A percentile compares a stretch with the other conserved stretches of the same genome.
Conservation (phyloP, 2,888 invertebrate species). For the Phania funesta region DNA sequence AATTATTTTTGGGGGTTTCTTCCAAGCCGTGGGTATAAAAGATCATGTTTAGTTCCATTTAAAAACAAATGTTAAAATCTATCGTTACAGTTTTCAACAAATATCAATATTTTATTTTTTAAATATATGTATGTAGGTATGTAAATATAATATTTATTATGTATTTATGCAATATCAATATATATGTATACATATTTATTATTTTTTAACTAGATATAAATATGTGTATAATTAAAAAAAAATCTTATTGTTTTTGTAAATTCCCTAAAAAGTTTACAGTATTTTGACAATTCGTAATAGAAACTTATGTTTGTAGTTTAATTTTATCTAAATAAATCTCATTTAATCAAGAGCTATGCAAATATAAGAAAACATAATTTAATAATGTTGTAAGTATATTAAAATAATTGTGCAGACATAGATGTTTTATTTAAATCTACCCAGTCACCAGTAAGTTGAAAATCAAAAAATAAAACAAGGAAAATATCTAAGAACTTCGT, state of each 20-base stretch:
- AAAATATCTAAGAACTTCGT: slow-evolving; percentile 28
- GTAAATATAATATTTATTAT: slow-evolving; percentile 7
- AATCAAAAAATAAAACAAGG: not conserved
- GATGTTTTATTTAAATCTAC: slow-evolving; percentile 17
- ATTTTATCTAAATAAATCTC: not conserved
- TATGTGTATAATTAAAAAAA: slow-evolving; percentile 21
- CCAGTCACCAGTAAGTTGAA: slow-evolving; percentile 31
- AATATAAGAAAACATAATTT: not conserved
- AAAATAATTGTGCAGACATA: slow-evolving; percentile 3
- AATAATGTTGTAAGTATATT: not conserved
- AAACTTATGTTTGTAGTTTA: slow-evolving; percentile 24
- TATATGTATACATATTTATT: not conserved
- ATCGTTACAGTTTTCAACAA: not conserved
- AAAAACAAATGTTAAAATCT: not conserved
- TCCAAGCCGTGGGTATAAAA: too few relatives aligned
- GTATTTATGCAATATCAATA: not conserved
- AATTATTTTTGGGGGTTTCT: too few relatives aligned
- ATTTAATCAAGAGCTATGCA: not conserved
- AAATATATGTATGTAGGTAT: not conserved
- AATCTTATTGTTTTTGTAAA: slow-evolving; percentile 55
- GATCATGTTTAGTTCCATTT: too few relatives aligned
- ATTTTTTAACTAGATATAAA: not conserved
- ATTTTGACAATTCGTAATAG: slow-evolving; percentile 29
- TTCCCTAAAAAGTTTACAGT: slow-evolving; percentile 64
- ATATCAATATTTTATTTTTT: slow-evolving; percentile 40